A percentile compares a stretch with the other conserved stretches of the same genome.
phyloP scores from a whole-genome alignment of 2,888 invertebrate genomes.

The Scaptomyza parva region DNA sequence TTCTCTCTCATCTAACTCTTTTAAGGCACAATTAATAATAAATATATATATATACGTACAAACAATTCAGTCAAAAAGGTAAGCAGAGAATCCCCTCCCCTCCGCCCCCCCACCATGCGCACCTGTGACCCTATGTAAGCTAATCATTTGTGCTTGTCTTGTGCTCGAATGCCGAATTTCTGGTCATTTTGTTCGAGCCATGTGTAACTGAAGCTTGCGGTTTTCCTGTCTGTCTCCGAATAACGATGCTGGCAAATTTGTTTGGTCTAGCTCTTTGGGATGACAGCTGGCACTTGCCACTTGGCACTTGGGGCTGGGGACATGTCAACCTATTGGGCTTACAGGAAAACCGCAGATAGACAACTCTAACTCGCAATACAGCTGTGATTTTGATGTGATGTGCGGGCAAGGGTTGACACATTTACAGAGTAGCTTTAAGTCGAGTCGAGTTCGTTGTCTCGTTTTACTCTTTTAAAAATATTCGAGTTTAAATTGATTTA shows the following conservation, averaged over 20 bases:
- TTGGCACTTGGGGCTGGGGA: no score
- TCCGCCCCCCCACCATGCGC: background rate
- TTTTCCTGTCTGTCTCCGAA: background rate
- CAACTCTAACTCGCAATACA: background rate
- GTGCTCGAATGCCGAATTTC: background rate
- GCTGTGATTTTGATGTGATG: background rate
- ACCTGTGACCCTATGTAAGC: background rate
- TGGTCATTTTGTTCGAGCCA: background rate
- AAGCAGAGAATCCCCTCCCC: background rate
- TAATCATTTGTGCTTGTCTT: background rate
- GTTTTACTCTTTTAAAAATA: no score
- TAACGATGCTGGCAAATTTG: background rate
- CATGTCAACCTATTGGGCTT: no score
- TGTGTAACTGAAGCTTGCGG: constrained; percentile 1
- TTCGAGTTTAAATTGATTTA: constrained; percentile 1
- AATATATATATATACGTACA: background rate
- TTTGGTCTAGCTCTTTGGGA: background rate
- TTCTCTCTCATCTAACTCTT: background rate
- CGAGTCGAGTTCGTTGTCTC: no score
- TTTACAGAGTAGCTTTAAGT: no score
- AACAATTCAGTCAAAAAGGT: background rate
- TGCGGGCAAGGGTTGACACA: no score
- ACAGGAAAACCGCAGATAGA: no score
- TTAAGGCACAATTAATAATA: background rate
- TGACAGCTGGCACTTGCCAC: no score